phyloP scores from a whole-genome alignment of 2,888 invertebrate species.

The Scelioninae gen. 1 region DNA sequence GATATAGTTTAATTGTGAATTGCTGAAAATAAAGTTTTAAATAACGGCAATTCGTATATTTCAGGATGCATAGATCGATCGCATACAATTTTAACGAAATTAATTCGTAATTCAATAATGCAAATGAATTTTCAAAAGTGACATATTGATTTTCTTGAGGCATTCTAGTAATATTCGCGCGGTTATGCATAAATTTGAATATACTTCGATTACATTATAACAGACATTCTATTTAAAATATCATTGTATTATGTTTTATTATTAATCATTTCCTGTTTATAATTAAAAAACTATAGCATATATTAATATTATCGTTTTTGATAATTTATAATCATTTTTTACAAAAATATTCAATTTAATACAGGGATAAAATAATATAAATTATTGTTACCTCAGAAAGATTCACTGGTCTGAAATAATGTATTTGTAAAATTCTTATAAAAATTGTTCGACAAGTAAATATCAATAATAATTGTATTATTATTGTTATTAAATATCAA shows the following conservation, averaged over 20 bases:
- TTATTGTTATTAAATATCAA: no score
- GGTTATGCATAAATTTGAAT: slow-evolving; percentile 59
- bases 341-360: no score
- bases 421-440: no score
- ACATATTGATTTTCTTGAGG: slow-evolving; percentile 64
- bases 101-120: slow-evolving; percentile 59
- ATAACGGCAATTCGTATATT: slow-evolving; percentile 19
- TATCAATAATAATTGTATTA: no score
- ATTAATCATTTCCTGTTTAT: no score
- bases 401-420: no score
- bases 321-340: no score
- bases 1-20: slow-evolving; percentile 5
- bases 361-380: no score
- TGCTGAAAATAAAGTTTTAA: slow-evolving; percentile 9
- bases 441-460: no score
- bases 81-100: slow-evolving; percentile 46
- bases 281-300: no score
- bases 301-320: no score
- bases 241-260: slow-evolving; percentile 37
- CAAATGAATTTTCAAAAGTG: slow-evolving; percentile 62
- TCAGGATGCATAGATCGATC: slow-evolving; percentile 30
- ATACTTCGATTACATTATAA: slow-evolving; percentile 34
- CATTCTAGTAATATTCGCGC: slow-evolving; percentile 39
- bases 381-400: no score
- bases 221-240: slow-evolving; percentile 18